Evolutionary conservation across 2,113 vertebrate species (phyloP), one percentile per base, ranked within the genome.

Genomic region (Chaetodon trifascialis): DNA sequence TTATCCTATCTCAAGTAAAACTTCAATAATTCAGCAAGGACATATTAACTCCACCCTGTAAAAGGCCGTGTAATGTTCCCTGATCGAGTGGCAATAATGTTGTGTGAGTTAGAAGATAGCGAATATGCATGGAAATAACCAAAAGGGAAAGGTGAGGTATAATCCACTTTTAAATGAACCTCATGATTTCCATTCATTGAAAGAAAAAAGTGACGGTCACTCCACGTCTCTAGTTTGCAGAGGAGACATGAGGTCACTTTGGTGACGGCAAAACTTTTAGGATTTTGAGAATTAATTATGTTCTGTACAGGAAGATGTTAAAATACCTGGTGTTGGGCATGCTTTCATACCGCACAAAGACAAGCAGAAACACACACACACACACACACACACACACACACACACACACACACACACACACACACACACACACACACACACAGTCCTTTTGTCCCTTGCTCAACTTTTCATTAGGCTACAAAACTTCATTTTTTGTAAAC

Each of bases 401-500:
- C n/a, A n/a, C n/a, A n/a, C n/a, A n/a, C n/a, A 30, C 30, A 30
- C 10, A 14, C 11, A 46, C 9, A 19, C 2, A 11, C n/a, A 30
- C 30, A 30, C 10, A 14, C 11, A 46, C 9, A 19, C 2, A 11
- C n/a, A 30, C 30, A 30, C 10, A 14, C 11, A 46, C 9, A 19
- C 2, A 11, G n/a, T n/a, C 65, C 51, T 77, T 88, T 86, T 91
- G 73, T 84, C 36, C 54, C 16, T 52, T 62, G 9, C 51, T 66
- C 52, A 82, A 80, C 83, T 62, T 76, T 88, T 67, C 5, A 75
- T 80, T 52, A 69, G 67, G 47, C 44, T 71, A 36, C 68, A 40
- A 86, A 89, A 88, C 15, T 68, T 54, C 34, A 68, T 84, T 82
- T 82, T 73, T 85, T 75, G 38, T 65, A 46, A 83, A 80, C 25